A percentile compares a stretch with the other conserved stretches of the same genome.
Conservation (phyloP, 2,888 invertebrate genomes). For the Trypoxylon attenuatum region DNA sequence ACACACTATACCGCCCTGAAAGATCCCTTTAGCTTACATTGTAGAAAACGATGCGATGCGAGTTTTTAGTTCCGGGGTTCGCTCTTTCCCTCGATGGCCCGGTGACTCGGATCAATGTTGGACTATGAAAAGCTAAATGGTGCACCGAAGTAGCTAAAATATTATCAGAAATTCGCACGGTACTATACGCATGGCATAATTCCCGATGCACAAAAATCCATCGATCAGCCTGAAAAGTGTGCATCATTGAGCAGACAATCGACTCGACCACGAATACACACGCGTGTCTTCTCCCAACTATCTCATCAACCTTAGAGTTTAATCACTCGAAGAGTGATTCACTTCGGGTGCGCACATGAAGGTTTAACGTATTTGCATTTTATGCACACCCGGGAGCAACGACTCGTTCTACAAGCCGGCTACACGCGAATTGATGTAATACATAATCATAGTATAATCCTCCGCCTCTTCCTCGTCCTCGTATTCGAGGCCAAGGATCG, state of each 20-base stretch:
- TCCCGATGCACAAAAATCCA: too few relatives aligned
- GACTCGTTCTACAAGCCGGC: background rate
- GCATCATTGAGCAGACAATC: background rate
- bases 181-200: too few relatives aligned
- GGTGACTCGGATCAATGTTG: background rate
- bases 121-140: background rate
- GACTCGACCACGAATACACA: too few relatives aligned
- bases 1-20: constrained; percentile 21
- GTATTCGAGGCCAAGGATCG: background rate
- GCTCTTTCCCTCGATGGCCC: constrained; percentile 22
- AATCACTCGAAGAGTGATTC: constrained; percentile 1
- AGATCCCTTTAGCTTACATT: constrained; percentile 33
- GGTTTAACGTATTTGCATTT: background rate
- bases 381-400: background rate
- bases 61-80: constrained; percentile 24
- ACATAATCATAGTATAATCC: background rate
- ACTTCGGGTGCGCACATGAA: background rate
- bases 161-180: too few relatives aligned
- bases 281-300: too few relatives aligned
- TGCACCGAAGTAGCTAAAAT: background rate
- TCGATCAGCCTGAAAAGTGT: background rate
- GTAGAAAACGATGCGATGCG: constrained; percentile 22
- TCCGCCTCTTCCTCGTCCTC: background rate
- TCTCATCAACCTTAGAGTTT: background rate
- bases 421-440: background rate